phyloP scores from a whole-genome alignment of 2,113 vertebrate species.

The Phaethornis superciliosus region DNA sequence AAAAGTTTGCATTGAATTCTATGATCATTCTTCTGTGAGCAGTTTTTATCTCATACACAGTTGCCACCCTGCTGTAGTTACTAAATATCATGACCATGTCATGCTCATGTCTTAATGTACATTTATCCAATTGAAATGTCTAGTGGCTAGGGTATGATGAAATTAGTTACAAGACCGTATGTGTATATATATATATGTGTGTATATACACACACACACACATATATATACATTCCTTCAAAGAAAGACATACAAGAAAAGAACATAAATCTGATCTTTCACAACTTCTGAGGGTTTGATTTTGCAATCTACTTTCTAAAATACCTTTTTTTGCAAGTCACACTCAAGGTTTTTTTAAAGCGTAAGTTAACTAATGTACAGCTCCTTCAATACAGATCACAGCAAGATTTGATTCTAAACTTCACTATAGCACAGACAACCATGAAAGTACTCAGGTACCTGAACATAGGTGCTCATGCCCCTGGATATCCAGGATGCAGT shows the following conservation, averaged over 20 bases:
- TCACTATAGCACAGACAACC: not conserved
- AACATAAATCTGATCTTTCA: conserved; percentile 27
- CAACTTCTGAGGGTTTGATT: conserved; percentile 12
- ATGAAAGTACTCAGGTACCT: not conserved
- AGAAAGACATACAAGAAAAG: not conserved
- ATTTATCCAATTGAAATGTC: not conserved
- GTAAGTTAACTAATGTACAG: not conserved
- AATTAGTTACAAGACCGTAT: not conserved
- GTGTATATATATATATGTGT: too few species aligned
- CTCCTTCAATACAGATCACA: not conserved
- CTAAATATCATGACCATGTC: not conserved
- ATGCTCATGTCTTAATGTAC: not conserved
- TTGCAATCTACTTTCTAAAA: conserved; percentile 50
- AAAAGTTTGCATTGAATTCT: not conserved
- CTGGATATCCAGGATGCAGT: not conserved
- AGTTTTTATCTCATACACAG: not conserved
- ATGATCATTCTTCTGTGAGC: not conserved
- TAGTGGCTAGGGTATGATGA: not conserved
- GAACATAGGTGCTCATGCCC: not conserved
- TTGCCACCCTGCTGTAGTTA: not conserved
- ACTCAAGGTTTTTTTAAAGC: not conserved
- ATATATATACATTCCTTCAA: not conserved
- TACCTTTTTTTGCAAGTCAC: not conserved
- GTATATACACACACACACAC: too few species aligned
- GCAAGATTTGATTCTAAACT: not conserved